Percentiles rank a stretch among this genome's conserved stretches.
Evolutionary conservation across 2,113 vertebrate genomes (phyloP).

Genomic region (Pundamilia nyererei): DNA sequence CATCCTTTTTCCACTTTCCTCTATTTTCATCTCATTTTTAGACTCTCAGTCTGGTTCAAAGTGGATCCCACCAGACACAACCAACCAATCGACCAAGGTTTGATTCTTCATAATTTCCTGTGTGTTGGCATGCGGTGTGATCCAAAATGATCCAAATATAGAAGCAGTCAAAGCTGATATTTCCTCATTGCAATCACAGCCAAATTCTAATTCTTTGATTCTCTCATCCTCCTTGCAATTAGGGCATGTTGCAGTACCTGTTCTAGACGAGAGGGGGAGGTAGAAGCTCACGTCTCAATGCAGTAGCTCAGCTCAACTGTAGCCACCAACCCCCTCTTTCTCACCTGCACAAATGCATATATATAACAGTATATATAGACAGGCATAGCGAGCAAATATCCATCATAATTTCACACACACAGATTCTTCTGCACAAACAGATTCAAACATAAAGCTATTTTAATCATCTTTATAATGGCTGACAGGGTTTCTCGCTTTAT

Average conservation of each 20-base stretch:
- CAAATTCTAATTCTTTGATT: slow-evolving; percentile 59
- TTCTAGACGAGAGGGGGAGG: slow-evolving; percentile 22
- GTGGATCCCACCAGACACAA: slow-evolving; percentile 48
- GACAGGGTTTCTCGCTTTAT: background rate
- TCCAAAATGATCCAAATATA: slow-evolving; percentile 42
- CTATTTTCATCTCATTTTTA: slow-evolving; percentile 18
- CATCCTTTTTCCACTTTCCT: background rate
- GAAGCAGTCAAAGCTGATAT: slow-evolving; percentile 38
- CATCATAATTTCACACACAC: background rate
- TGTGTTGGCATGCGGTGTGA: background rate
- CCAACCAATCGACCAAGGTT: slow-evolving; percentile 59
- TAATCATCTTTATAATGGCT: background rate
- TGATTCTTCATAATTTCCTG: slow-evolving; percentile 14
- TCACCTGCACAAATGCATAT: background rate
- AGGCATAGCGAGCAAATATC: background rate
- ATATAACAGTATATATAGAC: background rate
- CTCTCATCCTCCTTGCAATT: slow-evolving; percentile 55
- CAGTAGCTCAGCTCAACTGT: background rate
- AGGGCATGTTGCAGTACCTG: slow-evolving; percentile 53
- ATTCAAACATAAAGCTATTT: background rate
- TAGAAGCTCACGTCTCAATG: slow-evolving; percentile 17
- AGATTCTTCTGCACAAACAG: background rate
- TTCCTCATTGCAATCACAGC: slow-evolving; percentile 40
- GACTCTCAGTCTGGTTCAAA: slow-evolving; percentile 49
- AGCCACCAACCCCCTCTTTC: slow-evolving; percentile 1